phyloP scores from a whole-genome alignment of 2,113 vertebrate genomes.

The Coptodon bakossiorum region DNA sequence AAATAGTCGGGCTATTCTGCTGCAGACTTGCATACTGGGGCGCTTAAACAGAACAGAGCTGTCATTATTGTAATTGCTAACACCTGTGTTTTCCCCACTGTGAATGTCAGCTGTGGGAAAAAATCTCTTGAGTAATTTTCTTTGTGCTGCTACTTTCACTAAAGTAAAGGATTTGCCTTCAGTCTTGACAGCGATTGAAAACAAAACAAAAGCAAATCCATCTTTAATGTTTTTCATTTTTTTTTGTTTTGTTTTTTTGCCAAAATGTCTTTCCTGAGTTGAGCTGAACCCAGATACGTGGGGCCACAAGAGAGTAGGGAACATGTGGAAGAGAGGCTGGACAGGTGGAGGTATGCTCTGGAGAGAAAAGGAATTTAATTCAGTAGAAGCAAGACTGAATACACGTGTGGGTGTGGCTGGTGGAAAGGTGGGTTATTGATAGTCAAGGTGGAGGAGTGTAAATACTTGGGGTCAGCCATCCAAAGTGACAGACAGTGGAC shows the following conservation, averaged over 20 bases:
- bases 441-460: background rate
- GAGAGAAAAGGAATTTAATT: background rate
- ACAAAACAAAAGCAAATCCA: background rate
- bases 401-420: background rate
- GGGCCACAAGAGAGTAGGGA: background rate
- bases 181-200: background rate
- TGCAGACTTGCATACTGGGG: background rate
- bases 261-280: background rate
- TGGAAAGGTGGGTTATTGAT: background rate
- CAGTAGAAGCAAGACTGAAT: background rate
- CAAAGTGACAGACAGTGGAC: background rate
- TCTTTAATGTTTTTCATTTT: background rate
- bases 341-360: background rate
- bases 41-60: background rate
- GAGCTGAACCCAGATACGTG: background rate
- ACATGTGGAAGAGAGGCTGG: background rate
- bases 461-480: background rate
- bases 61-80: background rate
- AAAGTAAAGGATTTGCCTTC: background rate
- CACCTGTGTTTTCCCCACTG: background rate
- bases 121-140: background rate
- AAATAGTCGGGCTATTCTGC: background rate
- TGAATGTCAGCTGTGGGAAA: background rate
- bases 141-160: background rate
- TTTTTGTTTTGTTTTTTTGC: background rate